phyloP scores from a whole-genome alignment of 2,797 vertebrate genomes.

The Anguilla anguilla region DNA sequence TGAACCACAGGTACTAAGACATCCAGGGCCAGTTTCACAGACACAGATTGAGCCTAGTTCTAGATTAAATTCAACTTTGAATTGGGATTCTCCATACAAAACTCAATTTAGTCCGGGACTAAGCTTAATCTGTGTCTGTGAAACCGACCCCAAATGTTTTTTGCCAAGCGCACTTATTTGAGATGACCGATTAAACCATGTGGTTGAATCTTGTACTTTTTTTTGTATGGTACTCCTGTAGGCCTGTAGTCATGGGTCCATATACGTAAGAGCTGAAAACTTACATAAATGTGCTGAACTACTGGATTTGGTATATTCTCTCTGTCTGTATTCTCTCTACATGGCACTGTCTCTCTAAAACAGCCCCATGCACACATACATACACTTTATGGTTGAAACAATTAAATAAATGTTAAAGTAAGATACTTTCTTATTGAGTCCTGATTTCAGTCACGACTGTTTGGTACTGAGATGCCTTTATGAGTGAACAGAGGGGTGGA shows the following conservation, averaged over 20 bases:
- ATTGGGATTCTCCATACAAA: too few species aligned
- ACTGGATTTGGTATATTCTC: neutral
- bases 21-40: neutral
- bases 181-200: neutral
- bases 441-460: neutral
- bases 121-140: too few species aligned
- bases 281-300: neutral
- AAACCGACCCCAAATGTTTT: neutral
- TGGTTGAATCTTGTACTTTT: neutral
- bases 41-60: too few species aligned
- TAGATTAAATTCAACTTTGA: too few species aligned
- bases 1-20: neutral
- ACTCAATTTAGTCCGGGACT: too few species aligned
- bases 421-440: neutral
- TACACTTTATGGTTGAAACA: neutral
- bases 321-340: neutral
- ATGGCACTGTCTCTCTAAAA: neutral
- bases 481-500: neutral
- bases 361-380: neutral
- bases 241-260: neutral
- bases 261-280: neutral
- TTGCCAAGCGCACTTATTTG: neutral
- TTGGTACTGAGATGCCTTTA: neutral
- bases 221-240: neutral
- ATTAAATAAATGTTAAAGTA: constrained; percentile 3